Evolutionary conservation across 2,113 vertebrate genomes (phyloP).

Genomic region (Lampris incognitus): DNA sequence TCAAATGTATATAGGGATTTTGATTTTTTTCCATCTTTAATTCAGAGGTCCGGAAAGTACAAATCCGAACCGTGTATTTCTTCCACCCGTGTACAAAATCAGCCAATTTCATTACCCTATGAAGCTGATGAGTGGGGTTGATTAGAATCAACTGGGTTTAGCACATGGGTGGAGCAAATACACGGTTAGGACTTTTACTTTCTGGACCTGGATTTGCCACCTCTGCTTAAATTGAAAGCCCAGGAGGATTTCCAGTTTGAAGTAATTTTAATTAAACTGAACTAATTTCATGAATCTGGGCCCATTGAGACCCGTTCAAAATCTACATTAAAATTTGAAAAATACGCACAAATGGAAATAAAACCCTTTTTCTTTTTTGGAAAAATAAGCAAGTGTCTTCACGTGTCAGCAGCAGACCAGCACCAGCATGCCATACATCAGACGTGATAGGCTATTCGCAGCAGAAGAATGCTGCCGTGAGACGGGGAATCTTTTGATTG

Average conservation of each 20-base stretch:
- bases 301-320: background rate
- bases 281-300: background rate
- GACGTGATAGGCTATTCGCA: background rate
- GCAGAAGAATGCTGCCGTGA: slow-evolving; percentile 7
- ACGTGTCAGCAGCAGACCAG: too few species aligned
- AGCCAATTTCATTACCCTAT: too few species aligned
- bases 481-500: slow-evolving; percentile 30
- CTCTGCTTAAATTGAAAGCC: too few species aligned
- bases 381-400: background rate
- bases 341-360: background rate
- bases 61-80: too few species aligned
- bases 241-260: too few species aligned
- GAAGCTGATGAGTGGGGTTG: too few species aligned
- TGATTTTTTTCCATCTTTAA: slow-evolving; percentile 8
- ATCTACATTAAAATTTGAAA: background rate
- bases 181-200: background rate
- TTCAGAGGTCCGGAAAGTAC: too few species aligned
- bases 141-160: too few species aligned
- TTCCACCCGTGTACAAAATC: too few species aligned
- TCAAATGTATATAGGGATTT: slow-evolving; percentile 1
- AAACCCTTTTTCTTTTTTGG: background rate
- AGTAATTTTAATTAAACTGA: too few species aligned
- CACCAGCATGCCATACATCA: background rate
- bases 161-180: background rate
- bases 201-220: too few species aligned